Conservation (phyloP, 2,888 invertebrate species). For the Hydrotaea cyrtoneurina region DNA sequence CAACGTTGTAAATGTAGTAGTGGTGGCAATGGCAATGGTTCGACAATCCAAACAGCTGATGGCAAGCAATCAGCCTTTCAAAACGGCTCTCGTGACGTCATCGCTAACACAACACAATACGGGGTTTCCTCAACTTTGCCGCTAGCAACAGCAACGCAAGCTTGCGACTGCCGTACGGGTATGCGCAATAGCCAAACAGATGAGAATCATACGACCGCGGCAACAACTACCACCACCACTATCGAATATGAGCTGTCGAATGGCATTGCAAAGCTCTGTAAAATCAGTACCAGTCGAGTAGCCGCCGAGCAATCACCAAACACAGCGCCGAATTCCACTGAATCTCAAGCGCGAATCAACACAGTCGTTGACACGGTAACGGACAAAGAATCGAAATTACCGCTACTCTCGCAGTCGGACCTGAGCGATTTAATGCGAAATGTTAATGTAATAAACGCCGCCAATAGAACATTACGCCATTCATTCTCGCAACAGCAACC, state of each 20-base stretch:
- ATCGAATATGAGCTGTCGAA: conserved; percentile 80
- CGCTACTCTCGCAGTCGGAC: conserved; percentile 63
- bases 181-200: conserved; percentile 69
- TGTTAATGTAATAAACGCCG: conserved; percentile 63
- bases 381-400: conserved; percentile 62
- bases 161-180: conserved; percentile 55
- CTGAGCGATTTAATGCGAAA: conserved; percentile 66
- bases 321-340: conserved; percentile 59
- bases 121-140: conserved; percentile 68
- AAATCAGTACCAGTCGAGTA: conserved; percentile 79
- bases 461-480: conserved; percentile 54
- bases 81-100: conserved; percentile 66
- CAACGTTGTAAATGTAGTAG: conserved; percentile 69
- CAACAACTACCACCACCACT: conserved; percentile 75
- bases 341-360: conserved; percentile 47
- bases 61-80: conserved; percentile 29
- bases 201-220: conserved; percentile 79
- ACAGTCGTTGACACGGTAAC: conserved; percentile 68
- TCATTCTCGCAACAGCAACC: conserved; percentile 3
- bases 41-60: conserved; percentile 64
- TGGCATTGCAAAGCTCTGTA: conserved; percentile 75
- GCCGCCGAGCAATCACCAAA: conserved; percentile 72
- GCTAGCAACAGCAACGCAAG: conserved; percentile 54
- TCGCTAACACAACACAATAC: conserved; percentile 60
- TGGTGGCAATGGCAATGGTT: conserved; percentile 68